Evolutionary conservation across 2,888 invertebrate species (phyloP).

Genomic region (Drosophila pseudotakahashii): DNA sequence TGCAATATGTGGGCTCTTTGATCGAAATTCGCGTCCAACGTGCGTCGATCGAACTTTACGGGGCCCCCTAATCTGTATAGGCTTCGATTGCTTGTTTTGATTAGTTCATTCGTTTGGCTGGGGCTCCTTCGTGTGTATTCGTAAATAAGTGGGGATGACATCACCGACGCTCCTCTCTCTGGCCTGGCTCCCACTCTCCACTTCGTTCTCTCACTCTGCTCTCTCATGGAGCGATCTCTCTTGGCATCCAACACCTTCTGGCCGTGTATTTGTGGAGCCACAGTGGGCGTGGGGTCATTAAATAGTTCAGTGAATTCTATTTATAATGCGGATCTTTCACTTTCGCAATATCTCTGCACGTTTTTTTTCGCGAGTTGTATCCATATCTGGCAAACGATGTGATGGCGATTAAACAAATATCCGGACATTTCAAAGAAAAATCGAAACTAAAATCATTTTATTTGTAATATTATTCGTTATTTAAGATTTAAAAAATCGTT

Average conservation of each 20-base stretch:
- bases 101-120: conserved; percentile 50
- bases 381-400: no score
- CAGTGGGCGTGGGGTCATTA: conserved; percentile 17
- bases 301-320: conserved; percentile 4
- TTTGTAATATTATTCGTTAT: no score
- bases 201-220: conserved; percentile 11
- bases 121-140: conserved; percentile 30
- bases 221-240: conserved; percentile 41
- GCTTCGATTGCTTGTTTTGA: conserved; percentile 62
- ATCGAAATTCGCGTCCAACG: conserved; percentile 49
- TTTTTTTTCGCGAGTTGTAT: no score
- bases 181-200: conserved; percentile 24
- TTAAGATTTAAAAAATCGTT: no score
- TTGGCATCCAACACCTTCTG: conserved; percentile 61
- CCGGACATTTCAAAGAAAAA: no score
- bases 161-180: conserved; percentile 60
- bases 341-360: conserved; percentile 7
- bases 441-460: no score
- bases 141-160: conserved; percentile 67
- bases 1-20: conserved; percentile 24
- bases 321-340: conserved; percentile 7
- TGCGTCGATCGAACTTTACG: conserved; percentile 37
- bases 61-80: conserved; percentile 53
- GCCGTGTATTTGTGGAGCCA: conserved; percentile 18
- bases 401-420: no score